A percentile compares a stretch with the other conserved stretches of the same genome.
phyloP scores from a whole-genome alignment of 2,888 invertebrate genomes.

The Synanthedon tipuliformis region DNA sequence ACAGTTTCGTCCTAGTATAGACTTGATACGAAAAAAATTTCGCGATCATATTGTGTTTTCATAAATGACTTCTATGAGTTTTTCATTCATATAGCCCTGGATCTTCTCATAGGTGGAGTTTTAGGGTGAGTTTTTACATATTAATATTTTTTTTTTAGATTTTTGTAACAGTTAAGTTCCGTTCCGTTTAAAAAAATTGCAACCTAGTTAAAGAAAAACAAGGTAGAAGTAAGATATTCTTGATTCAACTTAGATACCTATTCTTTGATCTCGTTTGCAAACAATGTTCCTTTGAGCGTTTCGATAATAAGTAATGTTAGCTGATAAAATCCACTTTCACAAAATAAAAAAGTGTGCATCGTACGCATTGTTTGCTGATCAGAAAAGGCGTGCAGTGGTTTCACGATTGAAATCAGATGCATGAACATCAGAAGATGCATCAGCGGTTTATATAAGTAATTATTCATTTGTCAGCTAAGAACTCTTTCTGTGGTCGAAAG shows the following conservation, averaged over 20 bases:
- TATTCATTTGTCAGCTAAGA: no score
- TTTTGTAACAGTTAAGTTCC: no score
- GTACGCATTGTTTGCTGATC: neutral
- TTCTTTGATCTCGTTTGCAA: neutral
- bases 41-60: constrained; percentile 26
- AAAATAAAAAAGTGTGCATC: constrained; percentile 24
- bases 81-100: constrained; percentile 12
- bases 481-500: no score
- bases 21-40: constrained; percentile 9
- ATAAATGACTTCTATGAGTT: constrained; percentile 35
- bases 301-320: neutral
- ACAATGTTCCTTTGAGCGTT: neutral
- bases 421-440: neutral
- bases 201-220: no score
- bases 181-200: no score
- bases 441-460: no score
- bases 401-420: neutral
- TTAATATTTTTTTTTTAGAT: no score
- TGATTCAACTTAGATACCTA: neutral
- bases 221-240: no score
- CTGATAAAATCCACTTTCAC: constrained; percentile 40
- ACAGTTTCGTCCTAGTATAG: constrained; percentile 17
- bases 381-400: constrained; percentile 1
- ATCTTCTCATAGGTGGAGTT: neutral
- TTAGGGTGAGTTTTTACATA: neutral